A percentile compares a stretch with the other conserved stretches of the same genome.
These are phyloP conservation scores for Cygnus olor DNA, from an alignment of 2,797 vertebrate genomes.

Conservation along the genomic window DNA sequence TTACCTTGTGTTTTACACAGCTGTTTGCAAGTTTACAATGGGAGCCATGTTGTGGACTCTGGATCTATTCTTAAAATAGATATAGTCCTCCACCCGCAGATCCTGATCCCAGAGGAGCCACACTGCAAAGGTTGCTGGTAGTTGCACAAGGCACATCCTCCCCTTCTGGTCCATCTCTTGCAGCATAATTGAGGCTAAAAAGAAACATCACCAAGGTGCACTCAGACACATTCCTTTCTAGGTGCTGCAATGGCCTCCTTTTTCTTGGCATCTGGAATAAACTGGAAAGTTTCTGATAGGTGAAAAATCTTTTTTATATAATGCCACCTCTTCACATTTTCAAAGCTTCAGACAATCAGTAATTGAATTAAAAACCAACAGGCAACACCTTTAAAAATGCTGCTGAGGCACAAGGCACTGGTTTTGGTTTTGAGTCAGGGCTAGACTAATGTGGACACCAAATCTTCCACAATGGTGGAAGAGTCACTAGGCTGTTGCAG, in stretches of 20 bases:
- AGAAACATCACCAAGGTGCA: rapidly evolving
- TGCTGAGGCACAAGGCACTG: not conserved
- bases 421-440: not conserved
- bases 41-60: not conserved
- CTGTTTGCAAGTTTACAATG: not conserved
- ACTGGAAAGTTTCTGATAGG: not conserved
- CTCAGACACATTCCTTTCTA: not conserved
- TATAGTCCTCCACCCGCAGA: not conserved
- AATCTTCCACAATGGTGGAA: not conserved
- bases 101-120: not conserved
- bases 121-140: not conserved
- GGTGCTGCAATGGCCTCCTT: not conserved
- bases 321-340: not conserved
- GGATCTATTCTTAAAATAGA: not conserved
- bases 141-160: not conserved
- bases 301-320: not conserved
- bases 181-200: not conserved
- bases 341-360: not conserved
- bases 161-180: not conserved
- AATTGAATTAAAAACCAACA: not conserved
- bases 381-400: not conserved
- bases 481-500: not conserved
- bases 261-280: not conserved
- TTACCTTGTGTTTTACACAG: not conserved
- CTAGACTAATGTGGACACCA: not conserved